Base-by-base conservation (phyloP, 2,113 vertebrate species). In the Butorides virescens region DNA sequence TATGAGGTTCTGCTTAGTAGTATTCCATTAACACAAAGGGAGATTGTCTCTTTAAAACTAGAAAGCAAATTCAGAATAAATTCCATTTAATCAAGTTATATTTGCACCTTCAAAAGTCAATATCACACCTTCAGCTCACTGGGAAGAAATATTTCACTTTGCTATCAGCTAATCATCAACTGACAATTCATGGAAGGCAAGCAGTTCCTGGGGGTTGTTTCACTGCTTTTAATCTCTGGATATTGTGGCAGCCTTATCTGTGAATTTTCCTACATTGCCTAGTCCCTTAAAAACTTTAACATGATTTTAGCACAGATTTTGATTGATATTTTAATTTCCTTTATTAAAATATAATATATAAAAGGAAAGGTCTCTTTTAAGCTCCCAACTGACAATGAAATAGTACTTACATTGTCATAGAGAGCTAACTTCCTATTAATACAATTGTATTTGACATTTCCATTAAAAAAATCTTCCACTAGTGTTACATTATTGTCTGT, bases 401-500 rank as follows among this genome's bases (percentile, higher is more conserved):
- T 56, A 55, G 42, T 61, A 95, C 50, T 86, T 80, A 77, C 22
- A 71, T 68, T 7, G 1, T 92, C 65, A 72, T 6, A 73, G 37
- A 65, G 30, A 92, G 80, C n/a, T 86, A 95, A 91, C 81, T 87
- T 93, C 74, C 62, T 86, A 80, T 80, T 95, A 86, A 67, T 88
- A 91, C 68, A 90, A 88, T 86, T 92, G 78, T 56, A 92, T 97
- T 95, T 95, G 88, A 93, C 75, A 93, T 92, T 91, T 92, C 88
- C 71, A 96, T 96, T 94, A 88, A 92, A 94, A 94, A 95, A 86
- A 63, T 88, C 37, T 88, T 96, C 59, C 22, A 61, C 30, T 77
- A 9, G 13, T 46, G 68, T 67, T 91, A 88, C 23, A 63, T 92
- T 72, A 92, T 75, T 81, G 36, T 55, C 79, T 91, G 46, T 82